phyloP scores from a whole-genome alignment of 2,113 vertebrate genomes.

The Salvelinus alpinus region DNA sequence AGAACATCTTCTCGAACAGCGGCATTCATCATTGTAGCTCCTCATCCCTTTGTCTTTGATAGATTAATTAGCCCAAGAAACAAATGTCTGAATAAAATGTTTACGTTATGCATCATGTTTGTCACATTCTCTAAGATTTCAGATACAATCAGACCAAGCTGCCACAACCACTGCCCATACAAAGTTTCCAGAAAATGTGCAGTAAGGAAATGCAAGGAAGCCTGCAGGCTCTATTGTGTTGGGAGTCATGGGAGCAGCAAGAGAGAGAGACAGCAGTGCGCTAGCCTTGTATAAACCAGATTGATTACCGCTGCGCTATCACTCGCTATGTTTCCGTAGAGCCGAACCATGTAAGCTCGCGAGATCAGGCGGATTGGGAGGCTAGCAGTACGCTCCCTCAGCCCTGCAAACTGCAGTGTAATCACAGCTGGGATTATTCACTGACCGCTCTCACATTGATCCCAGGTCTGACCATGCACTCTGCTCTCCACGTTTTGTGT shows the following conservation, averaged over 20 bases:
- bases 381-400: no score
- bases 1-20: background rate
- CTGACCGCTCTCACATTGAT: constrained; percentile 30
- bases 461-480: constrained; percentile 31
- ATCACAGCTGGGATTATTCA: constrained; percentile 21
- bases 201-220: background rate
- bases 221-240: background rate
- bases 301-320: no score
- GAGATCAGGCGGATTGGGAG: no score
- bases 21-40: background rate
- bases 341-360: no score
- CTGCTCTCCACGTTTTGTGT: background rate
- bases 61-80: background rate
- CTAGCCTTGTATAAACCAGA: no score
- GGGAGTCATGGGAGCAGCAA: background rate
- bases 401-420: constrained; percentile 11
- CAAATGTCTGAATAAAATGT: no score
- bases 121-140: no score
- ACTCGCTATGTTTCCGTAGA: no score
- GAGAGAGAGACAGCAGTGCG: background rate
- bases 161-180: no score
- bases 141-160: no score
- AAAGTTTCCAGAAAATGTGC: no score
- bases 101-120: no score
- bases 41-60: background rate